Evolutionary conservation across 2,888 invertebrate genomes (phyloP), one percentile per base, ranked within the genome.

Genomic region (Scaptodrosophila latifasciaeformis): DNA sequence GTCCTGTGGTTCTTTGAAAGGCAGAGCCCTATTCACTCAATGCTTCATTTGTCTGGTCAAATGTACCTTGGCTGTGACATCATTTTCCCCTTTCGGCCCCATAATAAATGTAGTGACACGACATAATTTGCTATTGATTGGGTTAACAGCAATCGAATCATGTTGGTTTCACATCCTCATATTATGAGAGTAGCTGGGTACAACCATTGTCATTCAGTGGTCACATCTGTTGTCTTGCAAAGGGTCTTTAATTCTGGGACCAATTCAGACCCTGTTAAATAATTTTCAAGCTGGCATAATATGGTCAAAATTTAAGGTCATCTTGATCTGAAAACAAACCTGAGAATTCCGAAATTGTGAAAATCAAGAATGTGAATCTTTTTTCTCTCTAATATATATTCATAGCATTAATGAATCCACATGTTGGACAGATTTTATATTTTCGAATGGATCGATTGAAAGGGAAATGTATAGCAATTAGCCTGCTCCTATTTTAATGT

Each of bases 121-220:
- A 65, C 54, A 65, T 58, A 65, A 65, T 65, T 61, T 65, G 61
- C 57, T 65, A 65, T 57, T 65, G 65, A 64, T 64, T 64, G 54
- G 60, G 49, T 54, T 54, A 61, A 62, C 42, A 62, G 46, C 56
- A 56, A 37, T 27, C n/a, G 24, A 21, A 15, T 4, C 42, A n/a
- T n/a, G 40, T 18, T 27, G 21, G n/a, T n/a, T n/a, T n/a, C n/a
- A n/a, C n/a, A n/a, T n/a, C n/a, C n/a, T n/a, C n/a, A n/a, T n/a
- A n/a, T n/a, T n/a, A n/a, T n/a, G n/a, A n/a, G n/a, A n/a, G n/a
- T n/a, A n/a, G n/a, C n/a, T n/a, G n/a, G n/a, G n/a, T n/a, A n/a
- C n/a, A n/a, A n/a, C n/a, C n/a, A n/a, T n/a, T n/a, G n/a, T n/a
- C n/a, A n/a, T n/a, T n/a, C n/a, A n/a, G n/a, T n/a, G n/a, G n/a